phyloP scores from a whole-genome alignment of 2,888 invertebrate species.

The Mesorhabditis spiculigera region DNA sequence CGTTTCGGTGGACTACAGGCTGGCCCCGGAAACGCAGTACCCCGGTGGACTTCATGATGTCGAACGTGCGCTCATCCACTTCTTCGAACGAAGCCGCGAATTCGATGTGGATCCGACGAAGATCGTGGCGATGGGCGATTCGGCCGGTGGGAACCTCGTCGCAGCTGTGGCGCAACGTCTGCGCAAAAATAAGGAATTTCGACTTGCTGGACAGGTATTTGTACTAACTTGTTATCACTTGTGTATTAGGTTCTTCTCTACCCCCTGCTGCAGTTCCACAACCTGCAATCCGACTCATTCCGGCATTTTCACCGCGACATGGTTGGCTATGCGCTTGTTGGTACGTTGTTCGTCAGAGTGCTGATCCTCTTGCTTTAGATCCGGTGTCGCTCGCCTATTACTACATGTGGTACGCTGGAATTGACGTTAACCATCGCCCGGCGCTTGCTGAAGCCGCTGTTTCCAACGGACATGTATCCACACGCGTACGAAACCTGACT shows the following conservation, averaged over 20 bases:
- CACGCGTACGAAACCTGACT: not conserved
- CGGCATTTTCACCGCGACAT: slow-evolving; percentile 35
- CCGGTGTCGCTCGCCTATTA: slow-evolving; percentile 42
- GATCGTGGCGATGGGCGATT: slow-evolving; percentile 50
- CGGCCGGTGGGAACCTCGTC: slow-evolving; percentile 50
- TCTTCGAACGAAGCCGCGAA: slow-evolving; percentile 38
- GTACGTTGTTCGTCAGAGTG: slow-evolving; percentile 16
- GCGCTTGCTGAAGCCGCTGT: slow-evolving; percentile 28
- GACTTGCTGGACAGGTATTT: slow-evolving; percentile 31
- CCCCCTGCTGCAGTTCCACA: slow-evolving; percentile 58
- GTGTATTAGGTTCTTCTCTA: slow-evolving; percentile 55
- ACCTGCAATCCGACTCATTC: slow-evolving; percentile 57
- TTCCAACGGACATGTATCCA: slow-evolving; percentile 38
- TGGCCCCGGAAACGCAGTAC: slow-evolving; percentile 59
- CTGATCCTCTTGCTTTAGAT: slow-evolving; percentile 21
- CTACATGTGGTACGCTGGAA: slow-evolving; percentile 45
- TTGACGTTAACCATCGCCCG: slow-evolving; percentile 26
- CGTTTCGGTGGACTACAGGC: slow-evolving; percentile 55
- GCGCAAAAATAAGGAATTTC: slow-evolving; percentile 21
- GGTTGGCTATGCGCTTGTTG: slow-evolving; percentile 38
- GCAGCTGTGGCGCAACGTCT: slow-evolving; percentile 40
- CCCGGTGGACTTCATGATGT: slow-evolving; percentile 60
- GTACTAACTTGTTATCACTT: not conserved
- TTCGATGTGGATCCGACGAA: slow-evolving; percentile 40
- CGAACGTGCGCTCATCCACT: slow-evolving; percentile 53